A percentile compares a stretch with the other conserved stretches of the same genome.
Evolutionary conservation across 2,888 invertebrate species (phyloP).

Genomic region (Epinotia brunnichana): DNA sequence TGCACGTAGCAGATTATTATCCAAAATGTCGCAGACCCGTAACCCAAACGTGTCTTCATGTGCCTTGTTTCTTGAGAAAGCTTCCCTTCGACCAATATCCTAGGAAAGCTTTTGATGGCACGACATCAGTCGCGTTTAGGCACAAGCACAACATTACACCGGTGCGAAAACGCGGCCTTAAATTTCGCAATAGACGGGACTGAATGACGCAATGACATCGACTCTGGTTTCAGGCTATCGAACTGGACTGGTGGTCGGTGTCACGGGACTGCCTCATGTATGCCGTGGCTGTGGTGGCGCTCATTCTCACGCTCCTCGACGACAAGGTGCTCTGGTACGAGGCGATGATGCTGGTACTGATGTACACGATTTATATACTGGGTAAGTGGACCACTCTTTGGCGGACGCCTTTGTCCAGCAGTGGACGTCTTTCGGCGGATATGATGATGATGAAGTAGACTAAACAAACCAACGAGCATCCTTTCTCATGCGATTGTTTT

Average conservation of each 20-base stretch:
- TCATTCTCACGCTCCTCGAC: slow-evolving; percentile 88
- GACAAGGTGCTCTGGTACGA: slow-evolving; percentile 90
- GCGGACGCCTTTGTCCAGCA: no score
- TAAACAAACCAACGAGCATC: background rate
- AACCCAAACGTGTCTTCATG: background rate
- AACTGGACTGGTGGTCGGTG: slow-evolving; percentile 91
- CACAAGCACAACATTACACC: no score
- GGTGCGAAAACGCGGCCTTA: no score
- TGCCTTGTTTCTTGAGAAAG: background rate
- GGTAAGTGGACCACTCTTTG: no score
- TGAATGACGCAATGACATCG: background rate
- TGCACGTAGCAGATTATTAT: background rate
- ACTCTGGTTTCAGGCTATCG: slow-evolving; percentile 79
- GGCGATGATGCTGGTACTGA: slow-evolving; percentile 86
- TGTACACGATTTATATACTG: slow-evolving; percentile 88
- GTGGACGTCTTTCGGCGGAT: no score
- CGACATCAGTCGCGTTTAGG: no score
- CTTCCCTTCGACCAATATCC: no score
- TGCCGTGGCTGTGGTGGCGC: slow-evolving; percentile 86
- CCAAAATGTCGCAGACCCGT: no score
- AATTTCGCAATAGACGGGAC: background rate
- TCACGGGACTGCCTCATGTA: slow-evolving; percentile 90
- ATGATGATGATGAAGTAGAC: no score
- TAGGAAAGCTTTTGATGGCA: no score
- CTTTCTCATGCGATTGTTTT: no score